A percentile compares a stretch with the other conserved stretches of the same genome.
Evolutionary conservation across 2,888 invertebrate genomes (phyloP).

Genomic region (Actias luna): DNA sequence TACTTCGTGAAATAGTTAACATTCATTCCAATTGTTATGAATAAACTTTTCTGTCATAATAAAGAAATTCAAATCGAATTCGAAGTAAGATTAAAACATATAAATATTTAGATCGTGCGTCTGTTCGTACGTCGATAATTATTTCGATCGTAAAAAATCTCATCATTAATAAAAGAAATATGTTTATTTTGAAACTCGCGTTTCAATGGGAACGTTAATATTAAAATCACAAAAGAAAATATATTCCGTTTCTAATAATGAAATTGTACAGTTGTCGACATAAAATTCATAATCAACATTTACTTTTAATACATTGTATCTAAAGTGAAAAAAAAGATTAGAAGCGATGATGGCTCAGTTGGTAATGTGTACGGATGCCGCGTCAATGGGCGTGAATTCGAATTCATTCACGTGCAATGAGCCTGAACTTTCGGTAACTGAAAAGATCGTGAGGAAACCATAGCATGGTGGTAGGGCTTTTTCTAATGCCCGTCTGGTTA

Average conservation of each 20-base stretch:
- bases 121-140: slow-evolving; percentile 15
- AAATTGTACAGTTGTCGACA: slow-evolving; percentile 11
- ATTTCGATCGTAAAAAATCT: slow-evolving; percentile 15
- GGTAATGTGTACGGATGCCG: no score
- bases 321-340: no score
- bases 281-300: no score
- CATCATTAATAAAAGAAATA: slow-evolving; percentile 15
- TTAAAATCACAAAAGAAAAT: slow-evolving; percentile 16
- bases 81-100: background rate
- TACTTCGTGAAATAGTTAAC: no score
- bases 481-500: no score
- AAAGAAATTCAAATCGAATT: background rate
- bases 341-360: no score
- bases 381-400: no score
- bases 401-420: no score
- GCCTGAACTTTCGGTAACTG: no score
- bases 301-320: no score
- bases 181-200: slow-evolving; percentile 26
- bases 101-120: slow-evolving; percentile 19
- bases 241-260: slow-evolving; percentile 11
- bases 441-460: no score
- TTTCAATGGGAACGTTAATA: slow-evolving; percentile 20
- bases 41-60: background rate
- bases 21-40: background rate
- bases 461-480: no score